Conservation (phyloP, 2,888 invertebrate genomes). For the Caenorhabditis plicata region DNA sequence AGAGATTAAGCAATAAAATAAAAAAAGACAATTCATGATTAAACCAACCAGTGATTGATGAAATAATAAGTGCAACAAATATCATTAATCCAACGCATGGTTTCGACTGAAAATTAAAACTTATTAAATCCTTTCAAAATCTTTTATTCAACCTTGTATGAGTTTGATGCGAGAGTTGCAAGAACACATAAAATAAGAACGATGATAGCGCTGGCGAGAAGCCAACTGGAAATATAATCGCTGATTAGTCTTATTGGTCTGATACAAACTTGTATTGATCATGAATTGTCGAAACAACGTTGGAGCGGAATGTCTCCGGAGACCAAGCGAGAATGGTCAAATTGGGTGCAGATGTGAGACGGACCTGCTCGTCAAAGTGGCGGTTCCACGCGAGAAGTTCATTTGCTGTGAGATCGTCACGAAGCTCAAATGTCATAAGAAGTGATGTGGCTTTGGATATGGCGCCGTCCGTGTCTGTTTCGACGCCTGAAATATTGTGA, state of each 20-base stretch:
- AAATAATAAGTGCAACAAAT: slow-evolving; percentile 22
- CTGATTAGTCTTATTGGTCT: not conserved
- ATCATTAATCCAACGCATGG: slow-evolving; percentile 32
- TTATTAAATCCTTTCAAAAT: not conserved
- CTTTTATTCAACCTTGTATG: slow-evolving; percentile 44
- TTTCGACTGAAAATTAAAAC: slow-evolving; percentile 27
- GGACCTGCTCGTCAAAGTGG: slow-evolving; percentile 49
- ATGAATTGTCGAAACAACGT: slow-evolving; percentile 15
- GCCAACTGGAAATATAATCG: slow-evolving; percentile 19
- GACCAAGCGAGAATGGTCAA: slow-evolving; percentile 36
- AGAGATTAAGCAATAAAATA: slow-evolving; percentile 9
- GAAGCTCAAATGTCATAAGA: slow-evolving; percentile 48
- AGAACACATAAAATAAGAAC: slow-evolving; percentile 42
- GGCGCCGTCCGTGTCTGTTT: slow-evolving; percentile 53
- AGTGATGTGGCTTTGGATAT: slow-evolving; percentile 52
- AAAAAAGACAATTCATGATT: slow-evolving; percentile 17
- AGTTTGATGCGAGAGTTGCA: slow-evolving; percentile 40
- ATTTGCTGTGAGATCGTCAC: slow-evolving; percentile 36
- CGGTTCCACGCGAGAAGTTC: slow-evolving; percentile 45
- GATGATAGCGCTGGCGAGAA: slow-evolving; percentile 32
- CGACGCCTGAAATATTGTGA: slow-evolving; percentile 33
- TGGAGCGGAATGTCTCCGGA: slow-evolving; percentile 32
- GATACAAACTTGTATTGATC: slow-evolving; percentile 21
- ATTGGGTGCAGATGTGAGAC: slow-evolving; percentile 30
- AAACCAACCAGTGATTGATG: slow-evolving; percentile 23